A percentile compares a stretch with the other conserved stretches of the same genome.
Conservation (phyloP, 92 coral and sea anemone genomes). For the Meandrina meandrites region DNA sequence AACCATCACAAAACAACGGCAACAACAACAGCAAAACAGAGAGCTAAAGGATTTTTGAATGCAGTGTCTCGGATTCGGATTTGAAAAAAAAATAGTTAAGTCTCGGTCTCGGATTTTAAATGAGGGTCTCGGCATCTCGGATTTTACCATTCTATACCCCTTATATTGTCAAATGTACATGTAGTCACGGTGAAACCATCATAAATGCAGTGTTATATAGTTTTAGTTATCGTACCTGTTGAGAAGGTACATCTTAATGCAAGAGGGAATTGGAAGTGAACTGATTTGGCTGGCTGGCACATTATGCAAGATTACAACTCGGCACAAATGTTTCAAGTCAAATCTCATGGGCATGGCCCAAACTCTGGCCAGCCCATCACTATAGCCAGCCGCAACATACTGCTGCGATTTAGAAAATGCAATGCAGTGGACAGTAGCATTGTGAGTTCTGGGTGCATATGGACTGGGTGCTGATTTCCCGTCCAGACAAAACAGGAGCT, state of each 20-base stretch:
- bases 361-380: slow-evolving; percentile 74
- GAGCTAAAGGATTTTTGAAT: too few species aligned
- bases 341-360: slow-evolving; percentile 81
- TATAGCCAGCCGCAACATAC: slow-evolving; percentile 86
- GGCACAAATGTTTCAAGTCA: slow-evolving; percentile 75
- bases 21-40: too few species aligned
- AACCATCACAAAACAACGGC: too few species aligned
- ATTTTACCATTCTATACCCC: too few species aligned
- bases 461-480: slow-evolving; percentile 60
- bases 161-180: too few species aligned
- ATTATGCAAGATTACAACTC: slow-evolving; percentile 73
- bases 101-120: too few species aligned
- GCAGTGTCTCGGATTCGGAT: too few species aligned
- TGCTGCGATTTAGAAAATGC: slow-evolving; percentile 80
- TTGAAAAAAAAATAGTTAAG: too few species aligned
- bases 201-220: too few species aligned
- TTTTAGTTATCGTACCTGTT: slow-evolving; percentile 37
- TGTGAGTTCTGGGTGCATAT: slow-evolving; percentile 59
- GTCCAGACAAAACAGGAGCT: slow-evolving; percentile 53
- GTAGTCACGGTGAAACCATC: too few species aligned
- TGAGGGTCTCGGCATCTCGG: too few species aligned
- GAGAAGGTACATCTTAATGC: slow-evolving; percentile 70
- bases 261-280: slow-evolving; percentile 71
- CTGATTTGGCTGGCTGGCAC: slow-evolving; percentile 75
- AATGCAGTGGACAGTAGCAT: slow-evolving; percentile 77